Base-by-base conservation (phyloP, 2,888 invertebrate genomes). In the Drosophila histrio region DNA sequence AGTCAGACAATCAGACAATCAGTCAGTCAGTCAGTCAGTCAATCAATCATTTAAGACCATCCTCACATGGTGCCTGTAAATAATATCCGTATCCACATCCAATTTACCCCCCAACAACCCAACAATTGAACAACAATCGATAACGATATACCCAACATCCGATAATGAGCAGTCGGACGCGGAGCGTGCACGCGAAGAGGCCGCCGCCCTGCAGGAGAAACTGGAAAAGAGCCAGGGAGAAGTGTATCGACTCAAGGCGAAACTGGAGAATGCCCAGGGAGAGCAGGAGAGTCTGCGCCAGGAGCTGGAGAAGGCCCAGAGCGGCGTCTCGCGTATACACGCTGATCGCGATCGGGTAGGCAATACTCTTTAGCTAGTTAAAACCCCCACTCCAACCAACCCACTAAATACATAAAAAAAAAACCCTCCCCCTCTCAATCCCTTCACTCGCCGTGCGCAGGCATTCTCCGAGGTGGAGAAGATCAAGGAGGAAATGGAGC, bases 161-260 rank as follows among this genome's bases (percentile, higher is more conserved):
- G 58, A 56, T 61, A 52, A 65, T 52, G 66, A 62, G 60, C 76
- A 92, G 92, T 90, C 97, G 41, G 98, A 98, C 91, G 96, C 96
- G 77, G 98, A 98, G 88, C 94, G 98, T 89, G 95, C 96, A 43
- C 94, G 96, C 65, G 94, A 95, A 28, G 97, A 97, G 91, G 95
- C 97, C 0, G 94, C 96, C 46, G 96, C 95, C 13, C 93, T 97
- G 62, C 98, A 98, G 91, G 98, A 98, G 89, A 98, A 98, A 93
- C 92, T 98, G 70, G 98, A 98, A 91, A 97, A 97, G 92, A 97
- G 97, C 58, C 98, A 98, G 92, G 98, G 98, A 68, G 98, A 98
- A 92, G 97, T 98, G 32, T 98, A 98, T 90, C 95, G 98, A 91
- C 93, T 98, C 82, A 98, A 98, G 92, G 98, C 98, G 36, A 96